Percentiles rank a stretch among this genome's conserved stretches.
phyloP scores from a whole-genome alignment of 1,140 invertebrate species.

The Atopsyche davidsoni region DNA sequence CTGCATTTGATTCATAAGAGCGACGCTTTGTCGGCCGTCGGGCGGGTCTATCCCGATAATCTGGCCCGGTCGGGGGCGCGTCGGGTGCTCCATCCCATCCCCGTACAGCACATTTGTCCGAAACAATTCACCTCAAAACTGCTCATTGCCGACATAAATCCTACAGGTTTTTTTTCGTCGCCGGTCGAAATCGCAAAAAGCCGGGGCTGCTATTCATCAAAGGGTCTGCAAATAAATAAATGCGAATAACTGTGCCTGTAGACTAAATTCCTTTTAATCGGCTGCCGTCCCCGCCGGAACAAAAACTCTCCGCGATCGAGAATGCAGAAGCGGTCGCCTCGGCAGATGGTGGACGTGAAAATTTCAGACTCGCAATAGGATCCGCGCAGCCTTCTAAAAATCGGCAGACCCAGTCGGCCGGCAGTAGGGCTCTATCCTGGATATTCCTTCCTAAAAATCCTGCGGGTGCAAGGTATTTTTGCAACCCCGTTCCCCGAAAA shows the following conservation, averaged over 20 bases:
- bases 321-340: conserved; percentile 20
- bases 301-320: conserved; percentile 22
- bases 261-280: conserved; percentile 32
- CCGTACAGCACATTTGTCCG: conserved; percentile 29
- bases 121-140: conserved; percentile 29
- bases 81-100: neutral
- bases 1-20: neutral
- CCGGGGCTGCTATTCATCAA: conserved; percentile 27
- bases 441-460: no score
- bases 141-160: conserved; percentile 29
- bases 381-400: no score
- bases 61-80: neutral
- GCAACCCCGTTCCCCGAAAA: no score
- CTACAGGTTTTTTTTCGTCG: conserved; percentile 14
- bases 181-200: conserved; percentile 21
- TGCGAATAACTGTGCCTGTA: conserved; percentile 29
- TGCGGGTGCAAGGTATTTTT: no score
- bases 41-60: neutral
- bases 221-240: conserved; percentile 29
- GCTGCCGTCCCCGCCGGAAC: conserved; percentile 18
- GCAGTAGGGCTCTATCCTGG: no score
- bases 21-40: neutral
- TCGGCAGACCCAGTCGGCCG: no score
- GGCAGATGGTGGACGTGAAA: no score
- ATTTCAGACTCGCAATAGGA: no score